Conservation (phyloP, 2,797 vertebrate species). For the Liparis tanakae region DNA sequence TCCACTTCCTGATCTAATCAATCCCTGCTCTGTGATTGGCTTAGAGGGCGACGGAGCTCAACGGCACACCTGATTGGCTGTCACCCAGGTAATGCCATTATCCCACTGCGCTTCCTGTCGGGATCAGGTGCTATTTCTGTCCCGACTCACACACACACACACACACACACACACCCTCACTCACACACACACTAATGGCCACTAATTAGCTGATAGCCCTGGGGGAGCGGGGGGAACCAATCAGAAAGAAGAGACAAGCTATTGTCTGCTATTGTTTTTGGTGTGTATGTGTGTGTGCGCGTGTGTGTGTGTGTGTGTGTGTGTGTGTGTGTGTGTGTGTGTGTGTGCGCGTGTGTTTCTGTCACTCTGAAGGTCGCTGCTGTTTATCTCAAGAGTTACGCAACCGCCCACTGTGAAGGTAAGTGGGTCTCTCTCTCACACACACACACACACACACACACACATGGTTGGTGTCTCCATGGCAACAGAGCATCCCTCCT, state of each 20-base stretch:
- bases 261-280: too few relatives aligned
- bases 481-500: conserved; percentile 59
- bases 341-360: too few relatives aligned
- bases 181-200: neutral
- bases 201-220: too few relatives aligned
- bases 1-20: conserved; percentile 60
- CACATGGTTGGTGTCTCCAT: conserved; percentile 50
- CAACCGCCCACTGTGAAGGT: conserved; percentile 58
- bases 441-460: conserved; percentile 21
- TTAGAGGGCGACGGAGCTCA: conserved; percentile 46
- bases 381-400: conserved; percentile 51
- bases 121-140: conserved; percentile 75
- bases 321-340: too few relatives aligned
- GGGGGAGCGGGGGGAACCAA: neutral
- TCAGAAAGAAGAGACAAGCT: too few relatives aligned
- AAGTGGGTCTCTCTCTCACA: conserved; percentile 48
- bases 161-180: neutral
- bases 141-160: conserved; percentile 3
- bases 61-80: conserved; percentile 66
- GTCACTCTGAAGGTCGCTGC: conserved; percentile 54
- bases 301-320: too few relatives aligned
- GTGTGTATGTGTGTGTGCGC: too few relatives aligned
- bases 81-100: conserved; percentile 70
- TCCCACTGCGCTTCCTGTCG: conserved; percentile 63
- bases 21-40: conserved; percentile 69